Percentiles rank a stretch among this genome's conserved stretches.
Conservation (phyloP, 2,888 invertebrate genomes). For the Antitype chi region DNA sequence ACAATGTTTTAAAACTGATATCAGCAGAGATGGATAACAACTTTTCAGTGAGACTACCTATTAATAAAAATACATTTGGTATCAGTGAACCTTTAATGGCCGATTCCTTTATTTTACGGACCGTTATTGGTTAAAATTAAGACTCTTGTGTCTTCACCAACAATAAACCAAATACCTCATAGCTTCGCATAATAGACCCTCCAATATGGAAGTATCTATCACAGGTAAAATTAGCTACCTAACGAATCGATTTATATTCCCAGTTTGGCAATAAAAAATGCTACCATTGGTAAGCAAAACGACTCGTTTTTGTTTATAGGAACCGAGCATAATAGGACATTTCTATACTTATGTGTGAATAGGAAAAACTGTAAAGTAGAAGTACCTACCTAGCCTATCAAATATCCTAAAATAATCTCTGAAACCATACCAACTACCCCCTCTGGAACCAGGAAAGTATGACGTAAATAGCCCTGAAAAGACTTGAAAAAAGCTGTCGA, state of each 20-base stretch:
- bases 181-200: no score
- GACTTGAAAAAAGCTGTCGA: background rate
- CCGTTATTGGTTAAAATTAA: no score
- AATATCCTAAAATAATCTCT: background rate
- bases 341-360: background rate
- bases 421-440: background rate
- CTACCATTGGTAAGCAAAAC: no score
- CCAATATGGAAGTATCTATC: no score
- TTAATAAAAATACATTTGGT: background rate
- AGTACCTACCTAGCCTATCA: background rate
- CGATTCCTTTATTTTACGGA: no score
- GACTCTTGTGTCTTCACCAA: no score
- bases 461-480: background rate
- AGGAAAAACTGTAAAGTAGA: slow-evolving; percentile 10
- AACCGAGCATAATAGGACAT: no score
- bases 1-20: background rate
- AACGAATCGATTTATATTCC: no score
- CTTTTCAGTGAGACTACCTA: background rate
- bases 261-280: no score
- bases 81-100: slow-evolving; percentile 13
- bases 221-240: no score
- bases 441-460: background rate
- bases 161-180: no score
- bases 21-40: background rate
- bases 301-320: no score